Evolutionary conservation across 2,797 vertebrate genomes (phyloP), one percentile per base, ranked within the genome.

Genomic region (Lithobates sylvaticus): DNA sequence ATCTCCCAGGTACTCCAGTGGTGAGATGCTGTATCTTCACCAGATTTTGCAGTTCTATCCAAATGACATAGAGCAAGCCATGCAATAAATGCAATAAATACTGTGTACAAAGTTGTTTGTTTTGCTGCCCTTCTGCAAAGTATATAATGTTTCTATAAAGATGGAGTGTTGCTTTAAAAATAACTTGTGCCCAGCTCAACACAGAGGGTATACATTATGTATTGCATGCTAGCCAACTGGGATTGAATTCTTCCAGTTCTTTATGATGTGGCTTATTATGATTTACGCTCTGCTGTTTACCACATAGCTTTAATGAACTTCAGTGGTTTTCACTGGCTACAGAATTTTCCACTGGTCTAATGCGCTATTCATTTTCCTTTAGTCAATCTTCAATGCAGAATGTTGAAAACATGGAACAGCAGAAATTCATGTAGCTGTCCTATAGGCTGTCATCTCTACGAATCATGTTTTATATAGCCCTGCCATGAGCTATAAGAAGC

Each of bases 301-400:
- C 23, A 21, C 10, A 5, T 36, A 13, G 36, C 79, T 5, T 21
- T 58, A 71, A n/a, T 13, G 58, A 39, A 16, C 50, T 54, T 54
- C 50, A 54, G 50, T 47, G 10, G 44, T 47, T 47, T 47, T 13
- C 13, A 47, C 44, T 47, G 44, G 44, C n/a, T 58, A 18, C 12
- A 80, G 44, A 16, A 32, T 70, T 26, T 70, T 34, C 50, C 29
- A 34, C 29, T 58, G 10, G 29, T 15, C 15, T 61, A 23, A 18
- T 73, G 27, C 10, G 23, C 34, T 39, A 42, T 58, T 47, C 23
- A 39, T 26, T 61, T 23, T 58, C n/a, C 68, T 50, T 27, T 58
- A 61, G 47, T 72, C 64, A 58, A 73, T 64, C 70, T 81, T 81
- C 27, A 81, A 81, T 34, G 47, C 23, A 21, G 54, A 71, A 26